Conservation (phyloP, 2,888 invertebrate genomes). For the Chaetogeoica ovagalla region DNA sequence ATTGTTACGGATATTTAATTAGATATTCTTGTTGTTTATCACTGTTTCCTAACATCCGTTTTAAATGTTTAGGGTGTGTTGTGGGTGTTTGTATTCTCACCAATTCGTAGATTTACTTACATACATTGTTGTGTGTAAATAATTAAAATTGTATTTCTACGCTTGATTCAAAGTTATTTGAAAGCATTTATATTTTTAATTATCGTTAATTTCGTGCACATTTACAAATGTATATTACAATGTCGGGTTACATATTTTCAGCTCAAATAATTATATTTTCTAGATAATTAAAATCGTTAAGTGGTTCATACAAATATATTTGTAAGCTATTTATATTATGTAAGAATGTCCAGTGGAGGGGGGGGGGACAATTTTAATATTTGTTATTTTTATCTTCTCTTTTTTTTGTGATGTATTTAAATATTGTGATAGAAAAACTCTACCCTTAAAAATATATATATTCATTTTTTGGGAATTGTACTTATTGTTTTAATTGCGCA, state of each 20-base stretch:
- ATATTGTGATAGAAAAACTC: slow-evolving; percentile 39
- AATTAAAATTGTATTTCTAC: not conserved
- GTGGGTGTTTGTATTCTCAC: slow-evolving; percentile 3
- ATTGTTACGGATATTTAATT: not conserved
- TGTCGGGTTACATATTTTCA: slow-evolving; percentile 15
- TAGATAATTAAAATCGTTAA: not conserved
- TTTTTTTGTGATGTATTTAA: slow-evolving; percentile 37
- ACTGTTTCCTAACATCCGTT: slow-evolving; percentile 12
- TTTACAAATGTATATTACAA: not conserved
- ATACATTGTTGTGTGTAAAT: not conserved
- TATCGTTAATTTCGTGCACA: not conserved
- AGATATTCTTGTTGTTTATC: not conserved
- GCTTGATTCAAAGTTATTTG: not conserved
- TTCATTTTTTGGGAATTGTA: slow-evolving; percentile 23
- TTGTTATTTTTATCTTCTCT: slow-evolving; percentile 26
- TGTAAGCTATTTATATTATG: not conserved
- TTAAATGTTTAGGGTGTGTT: slow-evolving; percentile 8
- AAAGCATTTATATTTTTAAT: not conserved
- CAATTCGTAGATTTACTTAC: not conserved
- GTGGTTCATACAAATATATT: not conserved
- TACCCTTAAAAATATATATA: slow-evolving; percentile 4
- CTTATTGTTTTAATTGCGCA: slow-evolving; percentile 28
- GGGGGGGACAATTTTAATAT: not conserved
- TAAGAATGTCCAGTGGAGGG: not conserved
- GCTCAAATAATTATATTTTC: slow-evolving; percentile 26